These are phyloP conservation scores for Crocodylus rhombifer DNA, from an alignment of 2,797 vertebrate genomes.

Conservation along the genomic window DNA sequence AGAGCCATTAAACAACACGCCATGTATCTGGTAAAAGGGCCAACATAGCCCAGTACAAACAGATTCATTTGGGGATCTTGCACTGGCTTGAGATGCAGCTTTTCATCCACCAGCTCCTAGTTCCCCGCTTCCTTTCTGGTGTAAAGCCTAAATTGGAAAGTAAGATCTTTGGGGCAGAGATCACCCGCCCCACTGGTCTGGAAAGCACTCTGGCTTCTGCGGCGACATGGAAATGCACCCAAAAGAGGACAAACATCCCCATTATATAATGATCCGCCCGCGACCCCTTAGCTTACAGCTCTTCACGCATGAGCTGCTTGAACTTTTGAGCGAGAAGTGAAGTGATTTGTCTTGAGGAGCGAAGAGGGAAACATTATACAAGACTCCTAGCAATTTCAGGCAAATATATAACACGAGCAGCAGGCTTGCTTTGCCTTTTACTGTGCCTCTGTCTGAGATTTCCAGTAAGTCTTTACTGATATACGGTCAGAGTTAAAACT, in stretches of 20 bases:
- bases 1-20: slow-evolving; percentile 57
- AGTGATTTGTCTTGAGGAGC: slow-evolving; percentile 55
- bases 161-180: slow-evolving; percentile 1
- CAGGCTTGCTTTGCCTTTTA: slow-evolving; percentile 68
- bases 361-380: slow-evolving; percentile 62
- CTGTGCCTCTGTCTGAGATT: slow-evolving; percentile 75
- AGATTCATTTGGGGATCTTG: slow-evolving; percentile 69
- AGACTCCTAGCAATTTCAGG: slow-evolving; percentile 77
- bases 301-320: slow-evolving; percentile 45
- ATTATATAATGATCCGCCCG: slow-evolving; percentile 43
- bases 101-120: slow-evolving; percentile 63
- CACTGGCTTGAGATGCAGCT: slow-evolving; percentile 60
- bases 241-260: not conserved
- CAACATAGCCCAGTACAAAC: slow-evolving; percentile 51
- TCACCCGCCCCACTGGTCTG: not conserved
- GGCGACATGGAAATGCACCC: not conserved
- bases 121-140: slow-evolving; percentile 70
- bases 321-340: slow-evolving; percentile 57
- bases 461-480: slow-evolving; percentile 71
- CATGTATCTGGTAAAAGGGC: slow-evolving; percentile 69
- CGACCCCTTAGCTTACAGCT: slow-evolving; percentile 52
- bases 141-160: slow-evolving; percentile 65
- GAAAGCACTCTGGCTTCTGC: slow-evolving; percentile 36
- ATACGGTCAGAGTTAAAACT: slow-evolving; percentile 73
- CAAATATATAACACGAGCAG: slow-evolving; percentile 76